Conservation (phyloP, 2,888 invertebrate species). For the Diadromus collaris region DNA sequence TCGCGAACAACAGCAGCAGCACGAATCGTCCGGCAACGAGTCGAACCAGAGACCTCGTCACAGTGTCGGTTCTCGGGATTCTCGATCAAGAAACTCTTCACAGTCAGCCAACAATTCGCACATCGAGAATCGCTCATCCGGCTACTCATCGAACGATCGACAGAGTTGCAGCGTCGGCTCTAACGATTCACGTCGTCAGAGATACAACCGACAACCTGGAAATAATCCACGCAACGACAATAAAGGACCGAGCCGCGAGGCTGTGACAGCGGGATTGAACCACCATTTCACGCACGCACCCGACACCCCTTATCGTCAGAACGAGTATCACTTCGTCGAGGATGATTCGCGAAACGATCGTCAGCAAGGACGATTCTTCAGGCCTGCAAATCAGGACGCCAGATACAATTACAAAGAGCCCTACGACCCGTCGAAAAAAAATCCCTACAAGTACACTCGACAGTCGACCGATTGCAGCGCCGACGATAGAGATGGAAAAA, state of each 20-base stretch:
- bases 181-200: neutral
- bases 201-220: neutral
- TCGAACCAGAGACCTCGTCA: neutral
- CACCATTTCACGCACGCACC: neutral
- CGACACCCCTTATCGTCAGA: neutral
- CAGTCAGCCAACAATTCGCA: neutral
- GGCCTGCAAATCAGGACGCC: neutral
- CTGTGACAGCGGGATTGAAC: neutral
- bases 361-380: neutral
- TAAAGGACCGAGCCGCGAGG: neutral
- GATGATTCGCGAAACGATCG: neutral
- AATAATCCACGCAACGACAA: neutral
- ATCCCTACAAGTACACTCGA: neutral
- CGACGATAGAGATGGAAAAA: neutral
- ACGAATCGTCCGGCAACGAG: neutral
- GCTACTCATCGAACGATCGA: neutral
- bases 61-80: neutral
- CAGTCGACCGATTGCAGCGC: neutral
- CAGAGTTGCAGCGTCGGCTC: neutral
- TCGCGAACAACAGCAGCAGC: slow-evolving; percentile 20
- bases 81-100: neutral
- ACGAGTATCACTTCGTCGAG: neutral
- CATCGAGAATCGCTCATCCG: neutral
- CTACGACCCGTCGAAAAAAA: neutral
- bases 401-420: neutral